Conservation (phyloP, 1,140 invertebrate genomes). For the Scaptomyza graminum region DNA sequence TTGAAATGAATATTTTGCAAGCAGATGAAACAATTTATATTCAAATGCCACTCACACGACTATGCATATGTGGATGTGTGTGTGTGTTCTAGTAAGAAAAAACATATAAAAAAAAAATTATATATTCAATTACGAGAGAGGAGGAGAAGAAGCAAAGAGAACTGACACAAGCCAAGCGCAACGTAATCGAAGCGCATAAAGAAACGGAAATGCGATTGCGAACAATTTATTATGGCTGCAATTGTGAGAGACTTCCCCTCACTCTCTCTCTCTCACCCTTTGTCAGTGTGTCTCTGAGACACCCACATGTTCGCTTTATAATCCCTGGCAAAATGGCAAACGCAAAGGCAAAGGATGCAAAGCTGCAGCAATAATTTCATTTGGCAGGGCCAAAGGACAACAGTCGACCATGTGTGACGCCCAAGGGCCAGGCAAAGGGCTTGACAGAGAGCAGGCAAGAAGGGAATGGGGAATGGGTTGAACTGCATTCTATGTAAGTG, state of each 20-base stretch:
- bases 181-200: constrained; percentile 81
- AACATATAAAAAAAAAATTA: constrained; percentile 64
- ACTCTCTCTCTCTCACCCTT: constrained; percentile 3
- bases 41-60: constrained; percentile 65
- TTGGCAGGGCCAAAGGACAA: constrained; percentile 76
- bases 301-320: constrained; percentile 60
- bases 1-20: constrained; percentile 80
- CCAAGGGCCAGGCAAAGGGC: not conserved
- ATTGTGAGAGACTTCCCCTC: constrained; percentile 44
- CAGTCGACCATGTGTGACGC: constrained; percentile 77
- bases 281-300: not conserved
- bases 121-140: constrained; percentile 76
- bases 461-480: not conserved
- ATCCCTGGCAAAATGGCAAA: constrained; percentile 43
- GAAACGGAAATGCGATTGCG: constrained; percentile 80
- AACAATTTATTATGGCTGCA: constrained; percentile 80
- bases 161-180: constrained; percentile 74
- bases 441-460: too few relatives aligned
- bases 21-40: constrained; percentile 82
- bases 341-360: constrained; percentile 68
- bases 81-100: constrained; percentile 35
- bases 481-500: constrained; percentile 47
- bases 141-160: constrained; percentile 33
- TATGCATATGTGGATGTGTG: constrained; percentile 33
- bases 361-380: constrained; percentile 80